Base-by-base conservation (phyloP, 2,888 invertebrate genomes). In the Pyralis farinalis region DNA sequence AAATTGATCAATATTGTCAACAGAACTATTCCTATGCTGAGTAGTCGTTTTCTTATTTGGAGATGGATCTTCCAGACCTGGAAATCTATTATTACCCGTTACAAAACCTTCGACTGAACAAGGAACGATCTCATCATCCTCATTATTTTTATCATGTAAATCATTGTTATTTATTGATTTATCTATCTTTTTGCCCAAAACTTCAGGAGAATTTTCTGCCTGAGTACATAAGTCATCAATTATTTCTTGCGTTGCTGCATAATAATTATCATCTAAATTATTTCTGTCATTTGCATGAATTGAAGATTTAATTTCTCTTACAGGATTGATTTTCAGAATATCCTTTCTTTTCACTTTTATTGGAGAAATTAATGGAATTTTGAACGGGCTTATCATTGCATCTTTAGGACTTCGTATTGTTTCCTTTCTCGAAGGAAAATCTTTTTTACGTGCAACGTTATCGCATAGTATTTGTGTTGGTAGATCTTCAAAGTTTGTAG, bases 211-310 rank as follows among this genome's bases (percentile, higher is more conserved):
- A 1, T 37, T 28, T 30, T 60, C 50, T 55, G 41, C 63, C 63
- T 86, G 85, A 11, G 82, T 61, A 46, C 72, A 82, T 35, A 87
- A 59, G 47, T 87, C 87, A 20, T 73, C 51, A 8, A 63, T 56
- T 44, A 88, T 55, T 12, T 87, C 83, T 65, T 88, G 87, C 5
- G 87, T 88, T 5, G 67, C 63, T 27, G 60, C 55, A 52, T 88
- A 87, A 58, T 77, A 85, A 44, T 72, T 72, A 11, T 71, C 60
- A 32, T 71, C 63, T 16, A 30, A 42, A 28, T 42, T 45, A 27
- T 40, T 28, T 43, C 34, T 10, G 12, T 34, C 28, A 22, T 40
- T 37, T 31, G 37, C 27, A 22, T 34, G 8, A 6, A 29, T 9
- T 31, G 3, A 7, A 20, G 25, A 2, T 10, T 5, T 52, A 33